Evolutionary conservation across 2,888 invertebrate species (phyloP).

Genomic region (Drosophila dives): DNA sequence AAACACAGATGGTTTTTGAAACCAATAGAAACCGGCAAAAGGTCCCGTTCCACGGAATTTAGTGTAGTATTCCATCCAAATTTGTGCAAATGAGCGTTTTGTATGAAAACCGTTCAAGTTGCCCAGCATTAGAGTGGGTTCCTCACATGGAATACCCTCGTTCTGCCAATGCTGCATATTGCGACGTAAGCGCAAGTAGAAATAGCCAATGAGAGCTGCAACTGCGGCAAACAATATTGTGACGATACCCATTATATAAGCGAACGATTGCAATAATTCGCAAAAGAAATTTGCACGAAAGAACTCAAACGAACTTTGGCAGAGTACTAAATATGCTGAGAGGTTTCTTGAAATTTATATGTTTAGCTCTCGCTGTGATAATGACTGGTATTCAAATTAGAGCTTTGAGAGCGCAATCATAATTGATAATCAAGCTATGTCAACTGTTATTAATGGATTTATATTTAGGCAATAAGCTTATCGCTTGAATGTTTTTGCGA

Average conservation of each 20-base stretch:
- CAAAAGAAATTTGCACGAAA: fast-evolving
- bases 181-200: slow-evolving; percentile 39
- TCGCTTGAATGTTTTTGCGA: neutral
- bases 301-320: neutral
- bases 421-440: neutral
- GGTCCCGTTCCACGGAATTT: slow-evolving; percentile 64
- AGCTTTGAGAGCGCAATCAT: neutral
- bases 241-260: slow-evolving; percentile 1
- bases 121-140: slow-evolving; percentile 38
- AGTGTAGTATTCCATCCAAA: slow-evolving; percentile 54
- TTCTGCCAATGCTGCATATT: slow-evolving; percentile 53
- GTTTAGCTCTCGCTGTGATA: slow-evolving; percentile 1
- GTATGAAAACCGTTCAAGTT: slow-evolving; percentile 3
- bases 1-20: slow-evolving; percentile 66
- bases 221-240: slow-evolving; percentile 3
- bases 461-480: neutral
- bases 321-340: neutral
- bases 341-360: neutral
- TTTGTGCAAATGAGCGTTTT: slow-evolving; percentile 41
- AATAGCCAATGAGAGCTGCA: neutral
- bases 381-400: neutral
- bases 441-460: neutral
- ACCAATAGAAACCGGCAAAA: slow-evolving; percentile 80
- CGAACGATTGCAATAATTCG: too few relatives aligned
- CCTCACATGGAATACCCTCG: slow-evolving; percentile 60